Conservation (phyloP, 1,140 invertebrate genomes). For the Teleopsis dalmanni region DNA sequence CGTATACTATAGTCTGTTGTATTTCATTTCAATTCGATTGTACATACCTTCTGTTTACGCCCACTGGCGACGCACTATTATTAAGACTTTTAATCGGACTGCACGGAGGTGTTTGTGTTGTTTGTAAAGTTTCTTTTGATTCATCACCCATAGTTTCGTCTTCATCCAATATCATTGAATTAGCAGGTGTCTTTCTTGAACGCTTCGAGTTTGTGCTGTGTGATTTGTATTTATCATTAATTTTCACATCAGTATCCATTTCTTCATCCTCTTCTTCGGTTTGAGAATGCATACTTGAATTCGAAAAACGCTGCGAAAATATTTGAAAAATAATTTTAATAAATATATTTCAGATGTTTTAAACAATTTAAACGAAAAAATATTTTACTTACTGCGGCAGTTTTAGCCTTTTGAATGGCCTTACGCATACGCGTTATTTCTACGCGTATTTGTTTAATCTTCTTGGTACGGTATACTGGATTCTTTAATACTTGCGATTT, state of each 20-base stretch:
- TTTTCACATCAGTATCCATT: constrained; percentile 10
- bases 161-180: constrained; percentile 42
- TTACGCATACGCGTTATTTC: constrained; percentile 47
- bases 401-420: constrained; percentile 29
- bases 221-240: constrained; percentile 1
- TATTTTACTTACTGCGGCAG: constrained; percentile 24
- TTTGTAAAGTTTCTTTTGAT: constrained; percentile 27
- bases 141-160: constrained; percentile 44
- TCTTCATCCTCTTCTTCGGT: constrained; percentile 13
- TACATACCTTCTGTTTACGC: constrained; percentile 60
- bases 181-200: constrained; percentile 23
- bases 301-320: constrained; percentile 7
- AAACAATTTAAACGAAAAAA: not conserved
- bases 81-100: constrained; percentile 40
- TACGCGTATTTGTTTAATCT: constrained; percentile 48
- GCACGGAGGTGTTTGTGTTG: constrained; percentile 39
- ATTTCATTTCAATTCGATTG: too few species aligned
- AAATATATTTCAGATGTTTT: not conserved
- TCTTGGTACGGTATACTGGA: constrained; percentile 47
- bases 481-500: constrained; percentile 50
- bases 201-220: constrained; percentile 15
- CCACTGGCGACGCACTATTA: constrained; percentile 47
- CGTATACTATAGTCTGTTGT: too few species aligned
- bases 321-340: not conserved
- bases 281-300: constrained; percentile 8